Base-by-base conservation (phyloP, 1,140 invertebrate species). In the Spodoptera frugiperda region DNA sequence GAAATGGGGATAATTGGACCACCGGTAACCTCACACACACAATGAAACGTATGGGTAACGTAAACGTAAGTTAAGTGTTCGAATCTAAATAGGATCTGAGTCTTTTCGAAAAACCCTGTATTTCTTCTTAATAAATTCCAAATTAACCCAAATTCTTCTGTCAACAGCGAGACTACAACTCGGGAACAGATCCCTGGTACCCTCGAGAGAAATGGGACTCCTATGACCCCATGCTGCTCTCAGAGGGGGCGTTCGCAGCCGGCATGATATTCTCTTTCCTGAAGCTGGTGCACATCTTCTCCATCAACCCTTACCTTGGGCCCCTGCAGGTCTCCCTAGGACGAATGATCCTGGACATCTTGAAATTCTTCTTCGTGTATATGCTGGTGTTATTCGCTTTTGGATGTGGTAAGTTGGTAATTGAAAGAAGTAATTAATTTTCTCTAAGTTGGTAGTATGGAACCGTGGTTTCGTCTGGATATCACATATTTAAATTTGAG, bases 191-290 rank as follows among this genome's bases (percentile, higher is more conserved):
- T 94, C 97, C 97, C 1, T 98, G 97, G 95, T 96, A 97, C 85
- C 96, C 97, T 0, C 93, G 98, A 30, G 97, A 98, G 88, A 94
- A 97, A 67, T 99, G 98, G 98, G 96, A 98, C 91, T 97, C 97
- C 0, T 99, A 97, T 87, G 98, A 99, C 94, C 98, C 98, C 0
- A 98, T 98, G 96, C 93, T 99, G 14, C 95, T 99, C 2, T 98
- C 98, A 0, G 98, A 99, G 93, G 98, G 98, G 53, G 97, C 98
- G 51, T 99, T 99, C 94, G 98, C 98, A 0, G 98, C 98, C 0
- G 98, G 97, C 78, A 99, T 99, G 96, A 98, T 99, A 83, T 98
- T 99, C 91, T 98, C 97, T 82, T 98, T 98, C 84, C 94, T 99
- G 44, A 99, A 99, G 90, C 95, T 99, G 81, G 98, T 99, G 17